Evolutionary conservation across 2,113 vertebrate genomes (phyloP).

Genomic region (Sinosuthora webbiana): DNA sequence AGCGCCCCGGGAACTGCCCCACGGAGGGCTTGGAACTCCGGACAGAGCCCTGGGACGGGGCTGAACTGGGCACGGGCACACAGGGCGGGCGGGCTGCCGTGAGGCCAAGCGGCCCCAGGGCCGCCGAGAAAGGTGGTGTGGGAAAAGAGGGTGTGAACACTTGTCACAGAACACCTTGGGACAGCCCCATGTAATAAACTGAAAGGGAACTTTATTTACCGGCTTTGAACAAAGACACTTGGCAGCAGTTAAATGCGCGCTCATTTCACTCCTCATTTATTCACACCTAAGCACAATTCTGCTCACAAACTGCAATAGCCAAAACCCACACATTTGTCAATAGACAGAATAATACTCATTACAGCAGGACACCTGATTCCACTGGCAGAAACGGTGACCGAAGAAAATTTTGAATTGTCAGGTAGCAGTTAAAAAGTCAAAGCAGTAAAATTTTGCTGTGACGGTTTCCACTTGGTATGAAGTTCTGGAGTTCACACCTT

Average conservation of each 20-base stretch:
- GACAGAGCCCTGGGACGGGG: rapidly evolving
- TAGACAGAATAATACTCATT: neutral
- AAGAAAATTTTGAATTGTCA: neutral
- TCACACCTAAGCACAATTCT: neutral
- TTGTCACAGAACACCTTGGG: rapidly evolving
- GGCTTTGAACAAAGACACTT: neutral
- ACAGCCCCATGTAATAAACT: rapidly evolving
- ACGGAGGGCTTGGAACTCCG: rapidly evolving
- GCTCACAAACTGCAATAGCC: rapidly evolving
- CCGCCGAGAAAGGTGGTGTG: rapidly evolving
- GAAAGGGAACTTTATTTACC: neutral
- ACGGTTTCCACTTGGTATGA: neutral
- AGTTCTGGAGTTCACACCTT: conserved; percentile 20
- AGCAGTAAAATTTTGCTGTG: neutral
- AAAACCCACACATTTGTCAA: neutral
- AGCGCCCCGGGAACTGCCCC: rapidly evolving
- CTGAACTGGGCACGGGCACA: rapidly evolving
- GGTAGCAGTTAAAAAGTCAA: neutral
- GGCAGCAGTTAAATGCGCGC: neutral
- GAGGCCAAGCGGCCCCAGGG: rapidly evolving
- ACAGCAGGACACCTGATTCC: neutral
- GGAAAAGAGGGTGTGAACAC: rapidly evolving
- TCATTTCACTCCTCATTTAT: neutral
- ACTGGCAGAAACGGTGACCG: rapidly evolving
- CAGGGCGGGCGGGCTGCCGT: rapidly evolving